A percentile compares a stretch with the other conserved stretches of the same genome.
Conservation (phyloP, 1,140 invertebrate genomes). For the Nomia melanderi region DNA sequence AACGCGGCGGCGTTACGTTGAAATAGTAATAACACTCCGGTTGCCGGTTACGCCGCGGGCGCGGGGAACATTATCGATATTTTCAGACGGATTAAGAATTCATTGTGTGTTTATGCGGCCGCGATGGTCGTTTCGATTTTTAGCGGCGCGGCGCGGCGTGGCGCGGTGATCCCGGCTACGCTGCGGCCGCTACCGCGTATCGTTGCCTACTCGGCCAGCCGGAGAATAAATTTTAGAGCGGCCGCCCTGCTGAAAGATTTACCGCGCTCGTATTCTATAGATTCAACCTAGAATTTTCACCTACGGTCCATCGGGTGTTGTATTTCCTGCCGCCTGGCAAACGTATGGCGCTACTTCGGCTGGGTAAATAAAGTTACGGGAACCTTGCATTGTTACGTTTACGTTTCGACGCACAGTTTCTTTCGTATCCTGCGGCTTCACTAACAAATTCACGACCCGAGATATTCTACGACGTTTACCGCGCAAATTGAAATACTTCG, state of each 20-base stretch:
- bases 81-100: constrained; percentile 36
- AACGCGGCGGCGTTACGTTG: neutral
- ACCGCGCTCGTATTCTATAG: constrained; percentile 25
- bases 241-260: constrained; percentile 39
- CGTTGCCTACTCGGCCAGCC: constrained; percentile 6
- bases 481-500: too few species aligned
- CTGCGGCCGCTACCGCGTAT: neutral
- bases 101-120: constrained; percentile 35
- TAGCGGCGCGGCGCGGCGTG: too few species aligned
- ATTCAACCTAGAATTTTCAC: constrained; percentile 42
- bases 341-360: neutral
- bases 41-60: neutral
- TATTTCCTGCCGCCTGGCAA: constrained; percentile 2
- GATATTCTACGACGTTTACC: too few species aligned
- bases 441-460: neutral
- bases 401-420: neutral
- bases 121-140: constrained; percentile 5
- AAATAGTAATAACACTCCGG: neutral
- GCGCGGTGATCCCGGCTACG: too few species aligned
- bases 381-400: neutral
- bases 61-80: neutral
- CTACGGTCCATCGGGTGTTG: constrained; percentile 3
- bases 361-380: constrained; percentile 7
- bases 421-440: too few species aligned
- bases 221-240: constrained; percentile 47